Conservation (phyloP, 2,113 vertebrate species). For the Fulmarus glacialis region DNA sequence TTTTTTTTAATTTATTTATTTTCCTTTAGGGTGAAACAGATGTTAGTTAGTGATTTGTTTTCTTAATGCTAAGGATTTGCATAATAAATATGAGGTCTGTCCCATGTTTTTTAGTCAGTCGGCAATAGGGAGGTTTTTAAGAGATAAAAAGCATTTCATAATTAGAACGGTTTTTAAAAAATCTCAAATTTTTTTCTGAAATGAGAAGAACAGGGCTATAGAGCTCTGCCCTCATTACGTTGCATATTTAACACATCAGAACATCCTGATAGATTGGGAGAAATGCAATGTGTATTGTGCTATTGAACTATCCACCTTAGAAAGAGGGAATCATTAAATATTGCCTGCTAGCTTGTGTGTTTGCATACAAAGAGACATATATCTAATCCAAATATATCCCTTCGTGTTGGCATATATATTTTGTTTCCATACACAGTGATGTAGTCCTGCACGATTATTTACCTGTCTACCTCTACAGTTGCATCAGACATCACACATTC, state of each 20-base stretch:
- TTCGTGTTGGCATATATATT: not conserved
- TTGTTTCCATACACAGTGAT: not conserved
- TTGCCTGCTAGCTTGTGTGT: not conserved
- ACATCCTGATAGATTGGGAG: slow-evolving; percentile 11
- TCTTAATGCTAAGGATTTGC: slow-evolving; percentile 57
- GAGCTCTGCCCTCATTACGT: slow-evolving; percentile 52
- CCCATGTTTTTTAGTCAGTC: slow-evolving; percentile 22
- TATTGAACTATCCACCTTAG: slow-evolving; percentile 59
- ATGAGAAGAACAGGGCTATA: slow-evolving; percentile 16
- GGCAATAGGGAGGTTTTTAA: not conserved
- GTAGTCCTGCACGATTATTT: not conserved
- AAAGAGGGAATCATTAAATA: slow-evolving; percentile 45
- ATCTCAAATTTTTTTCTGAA: not conserved
- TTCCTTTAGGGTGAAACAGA: slow-evolving; percentile 13
- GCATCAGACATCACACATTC: not conserved
- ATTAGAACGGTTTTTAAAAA: not conserved
- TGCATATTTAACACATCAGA: slow-evolving; percentile 66
- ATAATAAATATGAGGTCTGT: slow-evolving; percentile 48
- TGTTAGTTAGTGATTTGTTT: slow-evolving; percentile 65
- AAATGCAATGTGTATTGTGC: slow-evolving; percentile 23
- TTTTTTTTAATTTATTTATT: not conserved
- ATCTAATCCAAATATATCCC: not conserved
- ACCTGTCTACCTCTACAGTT: not conserved
- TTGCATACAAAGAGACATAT: not conserved
- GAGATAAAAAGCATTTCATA: not conserved